Percentiles rank a stretch among this genome's conserved stretches.
phyloP scores from a whole-genome alignment of 53 echinoderm and acorn worm genomes.

The Glandiceps talaboti region DNA sequence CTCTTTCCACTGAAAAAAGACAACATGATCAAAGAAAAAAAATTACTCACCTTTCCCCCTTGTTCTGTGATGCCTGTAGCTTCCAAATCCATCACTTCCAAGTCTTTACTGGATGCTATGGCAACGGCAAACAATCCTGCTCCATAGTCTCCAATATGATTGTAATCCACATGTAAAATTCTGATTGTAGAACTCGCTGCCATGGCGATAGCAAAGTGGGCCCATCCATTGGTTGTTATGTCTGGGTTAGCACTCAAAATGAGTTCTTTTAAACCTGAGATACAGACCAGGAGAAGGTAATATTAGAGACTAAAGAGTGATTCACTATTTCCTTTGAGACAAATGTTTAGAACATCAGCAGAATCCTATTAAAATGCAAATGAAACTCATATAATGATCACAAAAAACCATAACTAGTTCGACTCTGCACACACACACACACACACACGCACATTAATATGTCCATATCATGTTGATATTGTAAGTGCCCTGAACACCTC shows the following conservation, averaged over 20 bases:
- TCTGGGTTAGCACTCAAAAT: conserved; percentile 40
- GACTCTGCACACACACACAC: no score
- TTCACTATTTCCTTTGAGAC: no score
- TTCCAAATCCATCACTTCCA: conserved; percentile 38
- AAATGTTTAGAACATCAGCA: no score
- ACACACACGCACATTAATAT: no score
- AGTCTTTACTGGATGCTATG: conserved; percentile 31
- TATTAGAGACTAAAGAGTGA: no score
- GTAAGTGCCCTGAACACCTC: no score
- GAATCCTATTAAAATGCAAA: no score
- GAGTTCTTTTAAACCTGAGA: conserved; percentile 30
- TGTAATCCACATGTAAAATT: conserved; percentile 40
- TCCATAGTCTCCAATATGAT: conserved; percentile 40
- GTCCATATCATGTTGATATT: no score
- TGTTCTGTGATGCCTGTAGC: conserved; percentile 36
- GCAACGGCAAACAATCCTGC: conserved; percentile 37
- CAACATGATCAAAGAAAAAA: background rate
- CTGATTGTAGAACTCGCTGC: conserved; percentile 18
- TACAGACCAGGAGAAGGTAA: no score
- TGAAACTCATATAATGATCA: no score
- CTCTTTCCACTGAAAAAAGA: no score
- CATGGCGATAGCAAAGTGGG: conserved; percentile 32
- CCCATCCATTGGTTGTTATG: conserved; percentile 34
- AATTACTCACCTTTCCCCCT: conserved; percentile 28
- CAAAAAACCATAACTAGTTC: no score